Evolutionary conservation across 2,888 invertebrate genomes (phyloP).

Genomic region (Drosophila mimica): DNA sequence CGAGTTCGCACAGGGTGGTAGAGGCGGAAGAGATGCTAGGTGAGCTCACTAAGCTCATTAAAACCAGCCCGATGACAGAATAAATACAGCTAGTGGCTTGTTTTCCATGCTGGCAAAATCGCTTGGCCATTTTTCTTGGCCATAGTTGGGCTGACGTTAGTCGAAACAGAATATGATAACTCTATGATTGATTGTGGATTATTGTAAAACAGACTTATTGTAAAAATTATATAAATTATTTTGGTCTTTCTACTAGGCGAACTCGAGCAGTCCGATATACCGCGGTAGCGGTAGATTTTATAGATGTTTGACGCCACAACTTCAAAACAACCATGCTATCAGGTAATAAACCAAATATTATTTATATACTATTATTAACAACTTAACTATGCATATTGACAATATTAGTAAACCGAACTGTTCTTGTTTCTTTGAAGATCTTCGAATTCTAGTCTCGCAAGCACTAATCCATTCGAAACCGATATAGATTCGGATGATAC

Average conservation of each 20-base stretch:
- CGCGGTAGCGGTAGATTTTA: constrained; percentile 42
- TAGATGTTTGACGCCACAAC: constrained; percentile 87
- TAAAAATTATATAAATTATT: neutral
- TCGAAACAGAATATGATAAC: neutral
- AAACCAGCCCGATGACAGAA: no score
- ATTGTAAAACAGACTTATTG: neutral
- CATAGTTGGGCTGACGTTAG: neutral
- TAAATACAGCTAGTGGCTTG: no score
- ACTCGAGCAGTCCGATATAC: constrained; percentile 76
- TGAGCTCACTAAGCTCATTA: no score
- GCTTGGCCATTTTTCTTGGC: neutral
- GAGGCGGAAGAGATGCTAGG: no score
- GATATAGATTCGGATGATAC: constrained; percentile 81
- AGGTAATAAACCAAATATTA: constrained; percentile 48
- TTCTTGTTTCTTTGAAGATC: constrained; percentile 82
- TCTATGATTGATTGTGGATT: neutral
- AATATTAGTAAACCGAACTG: neutral
- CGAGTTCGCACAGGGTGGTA: no score
- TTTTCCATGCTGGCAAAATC: neutral
- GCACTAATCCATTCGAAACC: constrained; percentile 87
- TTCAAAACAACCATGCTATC: constrained; percentile 83
- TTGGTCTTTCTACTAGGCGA: constrained; percentile 39
- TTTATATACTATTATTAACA: neutral
- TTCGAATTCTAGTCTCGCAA: constrained; percentile 87
- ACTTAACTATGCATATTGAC: neutral